Conservation (phyloP, 1,140 invertebrate genomes). For the Tetramorium simillimum region DNA sequence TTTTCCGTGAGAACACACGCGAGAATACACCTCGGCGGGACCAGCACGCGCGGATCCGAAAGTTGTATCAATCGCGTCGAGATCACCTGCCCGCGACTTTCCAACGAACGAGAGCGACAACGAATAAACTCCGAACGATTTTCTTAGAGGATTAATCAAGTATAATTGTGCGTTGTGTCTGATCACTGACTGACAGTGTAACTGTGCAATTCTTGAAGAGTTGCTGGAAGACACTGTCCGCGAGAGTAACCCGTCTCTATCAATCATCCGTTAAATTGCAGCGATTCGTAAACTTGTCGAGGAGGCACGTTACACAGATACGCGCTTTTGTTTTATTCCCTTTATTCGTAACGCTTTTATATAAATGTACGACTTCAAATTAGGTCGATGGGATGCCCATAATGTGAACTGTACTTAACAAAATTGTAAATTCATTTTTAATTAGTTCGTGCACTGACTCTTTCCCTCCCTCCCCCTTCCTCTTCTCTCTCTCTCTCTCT, state of each 20-base stretch:
- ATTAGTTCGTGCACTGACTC: slow-evolving; percentile 4
- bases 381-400: slow-evolving; percentile 12
- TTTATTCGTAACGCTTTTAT: slow-evolving; percentile 12
- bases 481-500: background rate
- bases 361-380: slow-evolving; percentile 28
- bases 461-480: too few relatives aligned
- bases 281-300: slow-evolving; percentile 46
- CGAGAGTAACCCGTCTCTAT: slow-evolving; percentile 41
- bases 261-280: slow-evolving; percentile 52
- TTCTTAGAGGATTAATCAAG: slow-evolving; percentile 4
- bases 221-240: slow-evolving; percentile 1
- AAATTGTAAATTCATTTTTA: slow-evolving; percentile 48
- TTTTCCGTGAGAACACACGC: background rate
- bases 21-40: background rate
- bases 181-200: slow-evolving; percentile 12
- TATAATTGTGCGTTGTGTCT: slow-evolving; percentile 1
- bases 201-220: background rate
- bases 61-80: background rate
- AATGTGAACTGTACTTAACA: slow-evolving; percentile 28
- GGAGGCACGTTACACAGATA: slow-evolving; percentile 8
- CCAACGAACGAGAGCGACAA: background rate
- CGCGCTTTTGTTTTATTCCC: background rate
- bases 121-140: background rate
- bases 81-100: background rate
- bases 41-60: background rate